Evolutionary conservation across 2,113 vertebrate genomes (phyloP).

Genomic region (Takifugu bimaculatus): DNA sequence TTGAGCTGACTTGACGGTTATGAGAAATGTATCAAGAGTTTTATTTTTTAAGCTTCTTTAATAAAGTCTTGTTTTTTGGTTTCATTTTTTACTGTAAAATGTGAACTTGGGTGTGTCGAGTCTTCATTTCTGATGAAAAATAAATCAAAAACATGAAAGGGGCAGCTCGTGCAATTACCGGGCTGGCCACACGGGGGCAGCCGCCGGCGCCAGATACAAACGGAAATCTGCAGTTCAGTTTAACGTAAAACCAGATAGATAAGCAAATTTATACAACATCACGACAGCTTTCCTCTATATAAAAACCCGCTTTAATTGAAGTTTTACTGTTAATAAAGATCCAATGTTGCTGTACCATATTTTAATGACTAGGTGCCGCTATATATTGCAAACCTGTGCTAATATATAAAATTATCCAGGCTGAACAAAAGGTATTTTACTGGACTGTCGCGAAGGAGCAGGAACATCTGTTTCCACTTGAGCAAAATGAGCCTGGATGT

Average conservation of each 20-base stretch:
- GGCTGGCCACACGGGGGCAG: constrained; percentile 46
- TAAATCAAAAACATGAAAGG: too few relatives aligned
- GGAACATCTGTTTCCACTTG: constrained; percentile 29
- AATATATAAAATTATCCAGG: neutral
- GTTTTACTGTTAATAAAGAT: too few relatives aligned
- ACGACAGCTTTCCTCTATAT: too few relatives aligned
- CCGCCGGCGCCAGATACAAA: neutral
- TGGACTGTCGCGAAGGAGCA: neutral
- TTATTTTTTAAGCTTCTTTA: constrained; percentile 99
- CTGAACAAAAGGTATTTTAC: neutral
- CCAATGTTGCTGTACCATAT: too few relatives aligned
- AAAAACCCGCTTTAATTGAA: too few relatives aligned
- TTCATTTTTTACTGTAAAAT: constrained; percentile 81
- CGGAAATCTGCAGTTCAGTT: constrained; percentile 1
- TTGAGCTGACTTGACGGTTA: constrained; percentile 90
- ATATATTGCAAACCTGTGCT: too few relatives aligned
- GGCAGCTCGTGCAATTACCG: neutral
- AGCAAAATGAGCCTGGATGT: neutral
- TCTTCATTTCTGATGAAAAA: constrained; percentile 29
- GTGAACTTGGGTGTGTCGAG: constrained; percentile 32
- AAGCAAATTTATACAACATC: neutral
- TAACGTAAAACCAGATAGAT: neutral
- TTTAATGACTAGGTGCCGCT: too few relatives aligned
- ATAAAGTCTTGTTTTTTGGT: constrained; percentile 87
- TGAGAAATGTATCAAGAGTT: constrained; percentile 98